phyloP scores from a whole-genome alignment of 2,888 invertebrate species.

The Noctua janthe region DNA sequence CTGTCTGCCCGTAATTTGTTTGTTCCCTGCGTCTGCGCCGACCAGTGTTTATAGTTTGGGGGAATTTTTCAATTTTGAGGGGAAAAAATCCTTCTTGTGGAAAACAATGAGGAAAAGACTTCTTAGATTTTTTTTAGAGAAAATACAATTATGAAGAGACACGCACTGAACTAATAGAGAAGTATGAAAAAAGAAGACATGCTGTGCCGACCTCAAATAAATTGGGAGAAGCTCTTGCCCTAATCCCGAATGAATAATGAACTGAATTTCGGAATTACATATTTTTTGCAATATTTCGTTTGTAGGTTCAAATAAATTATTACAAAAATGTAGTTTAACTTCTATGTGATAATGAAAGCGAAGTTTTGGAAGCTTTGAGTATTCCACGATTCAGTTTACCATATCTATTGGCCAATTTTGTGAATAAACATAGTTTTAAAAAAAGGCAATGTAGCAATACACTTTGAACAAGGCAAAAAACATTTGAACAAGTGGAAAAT shows the following conservation, averaged over 20 bases:
- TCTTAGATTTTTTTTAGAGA: not conserved
- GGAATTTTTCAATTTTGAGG: not conserved
- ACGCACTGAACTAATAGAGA: not conserved
- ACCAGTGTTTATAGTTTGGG: constrained; percentile 1
- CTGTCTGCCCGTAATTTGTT: constrained; percentile 58
- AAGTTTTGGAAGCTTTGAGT: not conserved
- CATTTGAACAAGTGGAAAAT: not conserved
- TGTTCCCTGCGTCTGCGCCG: constrained; percentile 47
- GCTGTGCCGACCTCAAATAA: not conserved
- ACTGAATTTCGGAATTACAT: not conserved
- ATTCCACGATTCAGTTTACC: not conserved
- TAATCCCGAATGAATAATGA: not conserved
- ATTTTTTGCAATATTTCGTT: not conserved
- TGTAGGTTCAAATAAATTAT: not conserved
- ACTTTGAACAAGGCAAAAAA: not conserved
- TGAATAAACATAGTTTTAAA: not conserved
- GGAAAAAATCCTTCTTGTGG: not conserved
- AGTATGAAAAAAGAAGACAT: not conserved
- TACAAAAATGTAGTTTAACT: not conserved
- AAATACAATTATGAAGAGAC: not conserved
- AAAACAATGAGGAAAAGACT: not conserved
- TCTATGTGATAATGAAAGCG: not conserved
- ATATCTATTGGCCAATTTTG: not conserved
- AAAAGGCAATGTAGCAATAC: not conserved
- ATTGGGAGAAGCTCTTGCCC: not conserved